These are phyloP conservation scores for Syrista parreyssii DNA, from an alignment of 2,888 invertebrate species.

Conservation along the genomic window DNA sequence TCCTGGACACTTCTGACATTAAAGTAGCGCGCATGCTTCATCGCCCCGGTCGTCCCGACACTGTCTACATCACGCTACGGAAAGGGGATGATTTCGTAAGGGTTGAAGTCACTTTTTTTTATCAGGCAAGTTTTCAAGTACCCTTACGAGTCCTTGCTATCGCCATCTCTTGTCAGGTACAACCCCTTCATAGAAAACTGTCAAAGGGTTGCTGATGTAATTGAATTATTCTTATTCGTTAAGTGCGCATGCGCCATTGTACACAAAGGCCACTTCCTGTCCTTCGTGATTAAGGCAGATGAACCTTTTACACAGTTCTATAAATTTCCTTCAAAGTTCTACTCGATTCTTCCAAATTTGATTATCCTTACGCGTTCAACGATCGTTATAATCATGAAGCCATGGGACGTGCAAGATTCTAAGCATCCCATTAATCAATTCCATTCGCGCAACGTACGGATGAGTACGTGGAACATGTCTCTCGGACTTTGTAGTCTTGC, in stretches of 20 bases:
- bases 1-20: not conserved
- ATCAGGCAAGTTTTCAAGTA: not conserved
- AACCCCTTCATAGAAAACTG: not conserved
- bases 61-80: not conserved
- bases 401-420: no score
- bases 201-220: not conserved
- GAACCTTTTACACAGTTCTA: not conserved
- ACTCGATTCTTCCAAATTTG: not conserved
- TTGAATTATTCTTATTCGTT: not conserved
- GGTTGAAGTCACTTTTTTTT: not conserved
- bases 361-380: not conserved
- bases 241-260: not conserved
- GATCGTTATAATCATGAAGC: not conserved
- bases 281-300: not conserved
- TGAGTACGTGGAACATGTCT: not conserved
- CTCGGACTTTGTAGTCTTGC: not conserved
- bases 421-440: not conserved
- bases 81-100: not conserved
- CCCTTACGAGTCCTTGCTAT: not conserved
- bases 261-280: not conserved
- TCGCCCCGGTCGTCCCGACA: not conserved
- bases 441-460: not conserved
- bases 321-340: not conserved
- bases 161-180: not conserved
- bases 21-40: conserved; percentile 49